Conservation (phyloP, 1,140 invertebrate genomes). For the Drosophila lowei region DNA sequence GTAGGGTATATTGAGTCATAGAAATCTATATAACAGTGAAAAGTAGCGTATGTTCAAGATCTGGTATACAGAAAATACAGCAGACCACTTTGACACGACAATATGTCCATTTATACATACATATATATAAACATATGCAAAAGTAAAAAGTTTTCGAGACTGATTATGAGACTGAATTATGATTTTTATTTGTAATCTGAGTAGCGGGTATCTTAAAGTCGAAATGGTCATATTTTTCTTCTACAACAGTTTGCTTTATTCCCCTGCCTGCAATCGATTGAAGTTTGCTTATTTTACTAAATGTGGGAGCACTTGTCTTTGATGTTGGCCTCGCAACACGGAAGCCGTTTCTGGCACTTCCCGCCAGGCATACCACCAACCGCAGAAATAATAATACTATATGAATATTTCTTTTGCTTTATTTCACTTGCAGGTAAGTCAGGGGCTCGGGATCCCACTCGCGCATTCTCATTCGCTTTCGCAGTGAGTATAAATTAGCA, state of each 20-base stretch:
- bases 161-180: no score
- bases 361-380: slow-evolving; percentile 33
- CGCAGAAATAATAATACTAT: slow-evolving; percentile 22
- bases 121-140: no score
- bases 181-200: no score
- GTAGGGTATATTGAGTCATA: no score
- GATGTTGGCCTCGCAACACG: slow-evolving; percentile 49
- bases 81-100: no score
- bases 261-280: slow-evolving; percentile 67
- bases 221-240: slow-evolving; percentile 24
- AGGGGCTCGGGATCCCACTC: neutral
- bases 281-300: slow-evolving; percentile 58
- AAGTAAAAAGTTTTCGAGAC: no score
- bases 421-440: slow-evolving; percentile 68
- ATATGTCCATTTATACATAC: no score
- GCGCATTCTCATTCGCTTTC: neutral
- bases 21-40: no score
- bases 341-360: slow-evolving; percentile 20
- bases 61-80: no score
- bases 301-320: slow-evolving; percentile 45
- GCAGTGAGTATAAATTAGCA: slow-evolving; percentile 56
- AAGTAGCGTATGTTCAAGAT: no score
- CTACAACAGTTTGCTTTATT: slow-evolving; percentile 69
- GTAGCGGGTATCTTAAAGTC: no score
- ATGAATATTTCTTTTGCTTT: slow-evolving; percentile 25